Base-by-base conservation (phyloP, 2,113 vertebrate species). In the Lasiurus cinereus region DNA sequence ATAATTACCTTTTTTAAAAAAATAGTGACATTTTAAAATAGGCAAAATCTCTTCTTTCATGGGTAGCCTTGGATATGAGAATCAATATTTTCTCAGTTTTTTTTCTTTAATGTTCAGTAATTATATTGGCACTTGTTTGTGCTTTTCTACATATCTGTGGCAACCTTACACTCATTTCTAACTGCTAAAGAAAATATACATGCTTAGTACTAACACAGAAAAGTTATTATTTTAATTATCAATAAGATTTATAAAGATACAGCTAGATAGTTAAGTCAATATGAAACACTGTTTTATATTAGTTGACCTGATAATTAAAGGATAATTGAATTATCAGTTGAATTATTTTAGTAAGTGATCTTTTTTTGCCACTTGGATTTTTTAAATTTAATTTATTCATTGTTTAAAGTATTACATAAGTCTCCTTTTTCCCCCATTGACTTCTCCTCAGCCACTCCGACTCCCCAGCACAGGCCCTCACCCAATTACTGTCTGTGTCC, bases 211-310 rank as follows among this genome's bases (percentile, higher is more conserved):
- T 29, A 88, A 73, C 77, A 94, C 54, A 19, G 22, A 84, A 85
- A 39, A 70, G 13, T 54, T 88, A 64, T 92, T 70, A 85, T 87
- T 48, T 86, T 27, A 90, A 96, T 94, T 94, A 88, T 94, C 62
- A 74, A 77, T 72, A 46, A 59, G 1, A 66, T n/a, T 11, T 46
- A 70, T 33, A 27, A 31, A 83, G 18, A 33, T 27, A 72, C 43
- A 76, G 29, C 64, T 72, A 78, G 14, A 8, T 64, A 62, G 43
- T 31, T 21, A 82, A 85, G 9, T 21, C 9, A 92, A 4, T 54
- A 4, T 77, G 3, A 31, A 39, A 72, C 6, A 62, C 11, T 70
- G 24, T 11, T 69, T 84, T 67, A 21, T 29, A 88, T 91, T 80
- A 88, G 8, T 66, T 83, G 54, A 78, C 10, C 21, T 69, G 18